A percentile compares a stretch with the other conserved stretches of the same genome.
phyloP scores from a whole-genome alignment of 1,140 invertebrate genomes.

The Popillia japonica region DNA sequence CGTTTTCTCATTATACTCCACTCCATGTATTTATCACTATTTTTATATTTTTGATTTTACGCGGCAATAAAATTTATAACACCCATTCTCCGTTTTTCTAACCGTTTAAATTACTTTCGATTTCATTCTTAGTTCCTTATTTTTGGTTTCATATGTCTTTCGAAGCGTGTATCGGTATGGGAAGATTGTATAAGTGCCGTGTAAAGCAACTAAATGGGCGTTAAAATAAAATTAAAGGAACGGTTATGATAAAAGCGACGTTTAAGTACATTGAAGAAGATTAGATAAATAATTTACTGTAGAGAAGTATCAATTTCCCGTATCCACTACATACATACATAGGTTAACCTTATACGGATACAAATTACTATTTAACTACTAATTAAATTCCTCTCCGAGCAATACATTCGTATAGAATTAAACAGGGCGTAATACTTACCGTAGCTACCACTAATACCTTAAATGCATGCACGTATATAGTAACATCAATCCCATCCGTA shows the following conservation, averaged over 20 bases:
- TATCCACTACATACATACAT: background rate
- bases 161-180: background rate
- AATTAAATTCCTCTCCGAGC: background rate
- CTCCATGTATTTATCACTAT: conserved; percentile 27
- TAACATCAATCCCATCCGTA: conserved; percentile 10
- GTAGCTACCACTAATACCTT: background rate
- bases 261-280: background rate
- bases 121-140: background rate
- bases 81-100: background rate
- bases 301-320: background rate
- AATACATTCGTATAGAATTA: background rate
- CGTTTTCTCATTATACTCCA: conserved; percentile 8
- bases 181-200: background rate
- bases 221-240: background rate
- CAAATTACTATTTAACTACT: background rate
- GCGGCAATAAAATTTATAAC: conserved; percentile 12
- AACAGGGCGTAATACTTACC: background rate
- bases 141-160: background rate
- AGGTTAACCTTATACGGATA: background rate
- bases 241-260: background rate
- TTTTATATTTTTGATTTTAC: conserved; percentile 34
- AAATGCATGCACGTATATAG: background rate
- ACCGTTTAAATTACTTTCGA: conserved; percentile 10
- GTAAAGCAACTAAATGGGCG: background rate
- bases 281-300: conserved; percentile 8